Conservation (phyloP, 2,797 vertebrate genomes). For the Acridotheres tristis region DNA sequence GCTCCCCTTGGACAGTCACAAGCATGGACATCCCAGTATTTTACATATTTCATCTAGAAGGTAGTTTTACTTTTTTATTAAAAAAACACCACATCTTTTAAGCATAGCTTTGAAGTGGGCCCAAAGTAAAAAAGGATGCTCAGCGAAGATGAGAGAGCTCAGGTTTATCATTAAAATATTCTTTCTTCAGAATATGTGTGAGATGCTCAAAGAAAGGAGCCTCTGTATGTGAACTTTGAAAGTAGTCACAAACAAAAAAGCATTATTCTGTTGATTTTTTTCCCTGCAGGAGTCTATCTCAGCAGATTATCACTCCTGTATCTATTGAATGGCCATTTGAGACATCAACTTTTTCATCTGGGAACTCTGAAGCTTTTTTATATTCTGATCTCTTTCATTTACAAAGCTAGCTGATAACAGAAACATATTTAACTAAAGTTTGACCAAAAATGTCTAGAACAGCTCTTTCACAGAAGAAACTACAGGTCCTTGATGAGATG, state of each 20-base stretch:
- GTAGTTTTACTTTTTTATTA: background rate
- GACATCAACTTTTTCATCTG: background rate
- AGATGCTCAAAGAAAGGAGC: background rate
- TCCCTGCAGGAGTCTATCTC: background rate
- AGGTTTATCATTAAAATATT: background rate
- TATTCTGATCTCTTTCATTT: background rate
- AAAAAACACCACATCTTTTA: background rate
- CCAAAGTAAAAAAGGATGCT: background rate
- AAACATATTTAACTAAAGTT: background rate
- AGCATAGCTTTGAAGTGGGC: background rate
- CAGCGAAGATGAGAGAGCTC: background rate
- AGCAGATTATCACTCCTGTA: background rate
- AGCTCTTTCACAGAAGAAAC: background rate
- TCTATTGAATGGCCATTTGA: background rate
- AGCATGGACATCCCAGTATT: background rate
- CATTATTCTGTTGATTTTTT: background rate
- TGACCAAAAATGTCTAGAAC: background rate
- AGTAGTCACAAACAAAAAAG: background rate
- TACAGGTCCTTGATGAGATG: background rate
- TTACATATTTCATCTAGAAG: background rate
- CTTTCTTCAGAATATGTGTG: background rate
- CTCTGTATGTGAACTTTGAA: background rate
- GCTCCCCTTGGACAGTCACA: background rate
- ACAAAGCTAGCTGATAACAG: background rate
- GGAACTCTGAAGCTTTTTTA: background rate